A percentile compares a stretch with the other conserved stretches of the same genome.
phyloP scores from a whole-genome alignment of 2,888 invertebrate species.

The Caenorhabditis auriculariae region DNA sequence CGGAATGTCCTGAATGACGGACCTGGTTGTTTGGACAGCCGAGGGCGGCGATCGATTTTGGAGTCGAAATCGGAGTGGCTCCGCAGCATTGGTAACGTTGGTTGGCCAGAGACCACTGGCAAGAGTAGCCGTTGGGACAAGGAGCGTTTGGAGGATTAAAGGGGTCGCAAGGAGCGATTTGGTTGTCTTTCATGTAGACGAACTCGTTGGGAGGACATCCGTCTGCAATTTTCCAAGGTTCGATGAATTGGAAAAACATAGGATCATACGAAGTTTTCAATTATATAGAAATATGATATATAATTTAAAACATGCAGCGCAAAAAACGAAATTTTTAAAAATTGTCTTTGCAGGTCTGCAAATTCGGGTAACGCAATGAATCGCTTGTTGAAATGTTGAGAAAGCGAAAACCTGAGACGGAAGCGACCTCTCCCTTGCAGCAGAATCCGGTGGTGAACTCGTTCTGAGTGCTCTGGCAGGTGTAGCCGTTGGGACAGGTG shows the following conservation, averaged over 20 bases:
- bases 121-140: constrained; percentile 55
- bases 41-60: constrained; percentile 57
- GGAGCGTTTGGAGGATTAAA: constrained; percentile 55
- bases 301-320: no score
- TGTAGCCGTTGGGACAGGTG: constrained; percentile 60
- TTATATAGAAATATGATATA: no score
- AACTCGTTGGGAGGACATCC: constrained; percentile 62
- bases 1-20: background rate
- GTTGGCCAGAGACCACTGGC: constrained; percentile 62
- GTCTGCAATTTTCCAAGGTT: constrained; percentile 36
- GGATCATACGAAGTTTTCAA: no score
- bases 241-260: no score
- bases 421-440: constrained; percentile 58
- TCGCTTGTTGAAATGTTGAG: no score
- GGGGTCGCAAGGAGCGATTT: constrained; percentile 61
- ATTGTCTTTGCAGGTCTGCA: no score
- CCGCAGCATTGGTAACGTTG: constrained; percentile 61
- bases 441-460: constrained; percentile 60
- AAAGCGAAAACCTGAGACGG: constrained; percentile 52
- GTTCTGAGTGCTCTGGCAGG: constrained; percentile 50
- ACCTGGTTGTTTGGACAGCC: constrained; percentile 60
- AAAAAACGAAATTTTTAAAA: no score
- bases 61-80: constrained; percentile 58
- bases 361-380: no score
- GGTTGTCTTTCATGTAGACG: constrained; percentile 61